Percentiles rank a stretch among this genome's conserved stretches.
phyloP scores from a whole-genome alignment of 2,113 vertebrate genomes.

The Lanius collurio region DNA sequence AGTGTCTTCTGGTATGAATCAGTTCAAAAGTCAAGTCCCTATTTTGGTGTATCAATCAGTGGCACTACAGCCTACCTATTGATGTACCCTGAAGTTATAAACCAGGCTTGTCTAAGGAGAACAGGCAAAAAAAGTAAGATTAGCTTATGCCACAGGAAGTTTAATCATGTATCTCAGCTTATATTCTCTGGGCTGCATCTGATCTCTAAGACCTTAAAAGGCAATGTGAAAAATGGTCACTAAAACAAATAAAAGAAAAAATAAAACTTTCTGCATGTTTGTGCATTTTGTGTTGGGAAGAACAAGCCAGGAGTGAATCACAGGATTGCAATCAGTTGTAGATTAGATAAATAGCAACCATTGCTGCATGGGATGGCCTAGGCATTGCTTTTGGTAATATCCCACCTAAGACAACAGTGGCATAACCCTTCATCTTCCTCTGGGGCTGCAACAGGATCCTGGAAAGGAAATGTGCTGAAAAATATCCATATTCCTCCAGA shows the following conservation, averaged over 20 bases:
- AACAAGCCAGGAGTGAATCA: background rate
- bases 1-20: background rate
- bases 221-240: background rate
- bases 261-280: background rate
- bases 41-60: background rate
- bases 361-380: background rate
- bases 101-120: background rate
- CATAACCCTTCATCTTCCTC: background rate
- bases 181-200: background rate
- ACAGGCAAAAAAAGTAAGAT: background rate
- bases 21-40: background rate
- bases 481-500: background rate
- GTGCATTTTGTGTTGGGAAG: background rate
- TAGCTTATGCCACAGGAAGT: slow-evolving; percentile 38
- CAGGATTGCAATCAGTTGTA: background rate
- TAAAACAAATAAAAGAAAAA: background rate
- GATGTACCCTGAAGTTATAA: background rate
- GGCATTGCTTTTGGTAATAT: background rate
- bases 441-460: background rate
- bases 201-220: slow-evolving; percentile 46
- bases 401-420: background rate
- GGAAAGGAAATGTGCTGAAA: background rate
- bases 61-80: background rate
- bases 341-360: background rate
- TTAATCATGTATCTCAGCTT: slow-evolving; percentile 30